Base-by-base conservation (phyloP, 2,888 invertebrate species). In the Dasypolia templi region DNA sequence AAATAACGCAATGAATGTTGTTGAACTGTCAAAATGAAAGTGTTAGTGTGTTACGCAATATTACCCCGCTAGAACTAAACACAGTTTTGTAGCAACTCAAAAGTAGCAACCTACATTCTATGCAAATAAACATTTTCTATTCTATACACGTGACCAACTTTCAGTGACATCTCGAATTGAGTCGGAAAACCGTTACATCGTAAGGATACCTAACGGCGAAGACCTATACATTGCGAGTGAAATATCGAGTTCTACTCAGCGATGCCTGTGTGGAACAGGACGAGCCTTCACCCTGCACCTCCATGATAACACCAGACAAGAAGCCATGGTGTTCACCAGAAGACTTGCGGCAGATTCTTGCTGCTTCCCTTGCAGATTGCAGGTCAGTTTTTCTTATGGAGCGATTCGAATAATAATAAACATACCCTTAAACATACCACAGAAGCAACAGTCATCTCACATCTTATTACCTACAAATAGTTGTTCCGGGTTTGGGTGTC, bases 221-320 rank as follows among this genome's bases (percentile, higher is more conserved):
- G 97, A 98, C 0, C 92, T 98, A n/a, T 98, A 97, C 92, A 97
- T 98, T 58, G 98, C 97, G 19, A 97, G 97, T 53, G 98, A 98
- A 90, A 96, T 95, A 5, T 98, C 98, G 0, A 96, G 95, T 2
- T 92, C 96, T 0, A 96, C 96, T 11, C 96, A 97, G 89, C 94
- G 98, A 67, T 97, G 97, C 78, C 95, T 97, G 65, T 98, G 98
- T 91, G 98, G 98, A 7, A 96, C 97, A 0, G 96, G 97, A 0
- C 96, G 99, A 35, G 97, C 98, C 0, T 98, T 98, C 92, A 96
- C 97, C 79, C 97, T 99, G 97, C 97, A 97, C 88, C 94, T 99
- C 0, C 97, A 98, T 79, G 99, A 99, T 93, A 98, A 97, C 91
- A 97, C 97, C n/a, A 97, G 98, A 81, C 98, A 98, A 89, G 98